A percentile compares a stretch with the other conserved stretches of the same genome.
Conservation (phyloP, 2,888 invertebrate species). For the Galerucella pusilla region DNA sequence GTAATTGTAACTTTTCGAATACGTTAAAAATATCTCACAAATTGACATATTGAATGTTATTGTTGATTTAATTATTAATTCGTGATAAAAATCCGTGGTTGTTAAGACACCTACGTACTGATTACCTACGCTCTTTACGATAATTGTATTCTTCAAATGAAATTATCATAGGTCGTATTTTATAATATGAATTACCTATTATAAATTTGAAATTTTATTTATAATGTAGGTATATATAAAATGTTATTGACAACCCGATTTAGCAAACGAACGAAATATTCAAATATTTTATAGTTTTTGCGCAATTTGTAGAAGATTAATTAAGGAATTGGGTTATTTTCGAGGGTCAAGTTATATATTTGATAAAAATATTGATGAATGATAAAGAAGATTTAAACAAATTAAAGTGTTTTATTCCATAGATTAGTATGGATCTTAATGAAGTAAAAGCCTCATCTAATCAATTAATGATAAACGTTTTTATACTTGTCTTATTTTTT, state of each 20-base stretch:
- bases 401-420: too few relatives aligned
- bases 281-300: neutral
- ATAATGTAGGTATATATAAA: neutral
- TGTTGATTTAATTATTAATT: neutral
- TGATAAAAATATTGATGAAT: neutral
- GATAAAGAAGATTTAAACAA: too few relatives aligned
- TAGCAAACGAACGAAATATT: neutral
- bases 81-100: neutral
- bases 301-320: neutral
- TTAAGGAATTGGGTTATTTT: neutral
- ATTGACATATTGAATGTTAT: neutral
- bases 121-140: too few relatives aligned
- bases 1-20: neutral
- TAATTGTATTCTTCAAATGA: too few relatives aligned
- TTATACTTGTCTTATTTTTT: too few relatives aligned
- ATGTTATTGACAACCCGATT: neutral
- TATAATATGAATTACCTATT: too few relatives aligned
- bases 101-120: too few relatives aligned
- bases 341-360: neutral
- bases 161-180: too few relatives aligned
- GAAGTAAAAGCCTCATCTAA: too few relatives aligned
- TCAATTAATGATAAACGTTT: too few relatives aligned
- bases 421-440: too few relatives aligned
- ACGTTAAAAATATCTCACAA: neutral
- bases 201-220: neutral